These are phyloP conservation scores for Lithodes maja DNA, from an alignment of 2,888 invertebrate genomes.

Conservation along the genomic window DNA sequence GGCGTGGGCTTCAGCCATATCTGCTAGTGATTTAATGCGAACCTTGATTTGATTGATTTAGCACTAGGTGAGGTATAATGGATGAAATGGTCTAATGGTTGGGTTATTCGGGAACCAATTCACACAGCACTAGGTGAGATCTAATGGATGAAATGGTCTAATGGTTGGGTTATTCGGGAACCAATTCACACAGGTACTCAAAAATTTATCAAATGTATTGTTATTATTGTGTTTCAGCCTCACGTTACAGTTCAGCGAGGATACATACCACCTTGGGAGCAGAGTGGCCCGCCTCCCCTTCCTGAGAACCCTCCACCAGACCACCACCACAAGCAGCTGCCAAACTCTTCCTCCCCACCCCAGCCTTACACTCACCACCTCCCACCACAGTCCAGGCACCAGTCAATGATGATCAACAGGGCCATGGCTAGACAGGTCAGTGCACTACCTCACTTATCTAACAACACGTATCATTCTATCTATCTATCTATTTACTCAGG, in stretches of 20 bases:
- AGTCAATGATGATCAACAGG: slow-evolving; percentile 62
- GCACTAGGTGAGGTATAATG: no score
- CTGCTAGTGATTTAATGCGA: no score
- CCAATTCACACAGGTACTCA: neutral
- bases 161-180: no score
- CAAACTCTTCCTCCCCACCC: slow-evolving; percentile 40
- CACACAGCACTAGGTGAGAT: no score
- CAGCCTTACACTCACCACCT: slow-evolving; percentile 42
- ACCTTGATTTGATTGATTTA: no score
- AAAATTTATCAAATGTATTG: neutral
- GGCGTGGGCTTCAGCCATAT: no score
- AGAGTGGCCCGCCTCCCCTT: slow-evolving; percentile 65
- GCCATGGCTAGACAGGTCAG: slow-evolving; percentile 42
- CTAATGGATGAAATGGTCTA: no score
- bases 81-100: no score
- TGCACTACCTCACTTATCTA: neutral
- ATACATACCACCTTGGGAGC: slow-evolving; percentile 69
- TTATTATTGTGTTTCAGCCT: slow-evolving; percentile 27
- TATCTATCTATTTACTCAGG: no score
- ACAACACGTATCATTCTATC: no score
- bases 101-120: no score
- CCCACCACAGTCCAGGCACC: slow-evolving; percentile 54
- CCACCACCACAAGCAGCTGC: slow-evolving; percentile 43
- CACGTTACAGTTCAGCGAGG: slow-evolving; percentile 63
- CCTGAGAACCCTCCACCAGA: slow-evolving; percentile 68